A percentile compares a stretch with the other conserved stretches of the same genome.
Evolutionary conservation across 2,888 invertebrate species (phyloP).

Genomic region (Petrophora chlorosata): DNA sequence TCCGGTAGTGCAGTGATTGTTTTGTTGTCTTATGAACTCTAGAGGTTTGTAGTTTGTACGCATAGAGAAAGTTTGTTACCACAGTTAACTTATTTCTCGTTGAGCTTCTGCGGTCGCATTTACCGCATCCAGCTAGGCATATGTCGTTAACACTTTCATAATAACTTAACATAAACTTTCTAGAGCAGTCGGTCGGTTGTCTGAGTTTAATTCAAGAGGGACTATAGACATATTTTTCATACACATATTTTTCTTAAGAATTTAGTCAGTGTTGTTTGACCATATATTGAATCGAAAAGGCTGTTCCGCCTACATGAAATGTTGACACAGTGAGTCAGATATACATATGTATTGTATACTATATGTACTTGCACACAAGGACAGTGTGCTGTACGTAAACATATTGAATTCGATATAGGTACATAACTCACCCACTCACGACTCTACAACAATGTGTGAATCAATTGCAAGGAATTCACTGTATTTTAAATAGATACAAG

Average conservation of each 20-base stretch:
- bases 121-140: constrained; percentile 11
- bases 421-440: constrained; percentile 63
- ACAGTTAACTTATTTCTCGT: constrained; percentile 41
- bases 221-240: neutral
- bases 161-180: constrained; percentile 10
- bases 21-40: constrained; percentile 46
- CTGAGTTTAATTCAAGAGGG: constrained; percentile 1
- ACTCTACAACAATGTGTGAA: constrained; percentile 42
- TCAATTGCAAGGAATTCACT: constrained; percentile 36
- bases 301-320: constrained; percentile 72
- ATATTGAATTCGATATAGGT: constrained; percentile 35
- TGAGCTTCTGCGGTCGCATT: constrained; percentile 32
- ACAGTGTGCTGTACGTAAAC: constrained; percentile 65
- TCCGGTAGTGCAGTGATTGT: constrained; percentile 49
- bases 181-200: neutral
- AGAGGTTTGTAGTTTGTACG: constrained; percentile 44
- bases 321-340: constrained; percentile 78
- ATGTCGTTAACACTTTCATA: constrained; percentile 18
- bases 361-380: constrained; percentile 70
- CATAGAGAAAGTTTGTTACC: constrained; percentile 59
- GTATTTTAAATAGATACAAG: constrained; percentile 10
- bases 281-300: constrained; percentile 62
- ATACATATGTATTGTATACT: no score
- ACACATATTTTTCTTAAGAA: constrained; percentile 30
- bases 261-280: constrained; percentile 44